phyloP scores from a whole-genome alignment of 2,113 vertebrate genomes.

The Edolisoma coerulescens region DNA sequence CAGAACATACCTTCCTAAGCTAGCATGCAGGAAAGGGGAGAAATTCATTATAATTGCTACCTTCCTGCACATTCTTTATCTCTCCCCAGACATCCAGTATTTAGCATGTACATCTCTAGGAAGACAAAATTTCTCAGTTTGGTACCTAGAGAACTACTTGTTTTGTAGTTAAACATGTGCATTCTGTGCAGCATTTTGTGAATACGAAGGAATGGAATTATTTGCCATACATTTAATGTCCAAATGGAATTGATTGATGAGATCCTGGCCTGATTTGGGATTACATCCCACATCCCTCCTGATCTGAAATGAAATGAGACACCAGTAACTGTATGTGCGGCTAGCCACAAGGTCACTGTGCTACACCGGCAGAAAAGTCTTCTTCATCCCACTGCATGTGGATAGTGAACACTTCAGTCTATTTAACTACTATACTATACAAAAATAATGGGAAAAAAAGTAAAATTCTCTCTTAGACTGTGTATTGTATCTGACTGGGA shows the following conservation, averaged over 20 bases:
- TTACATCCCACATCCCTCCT: not conserved
- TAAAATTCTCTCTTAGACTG: not conserved
- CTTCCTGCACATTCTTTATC: not conserved
- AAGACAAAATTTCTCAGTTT: not conserved
- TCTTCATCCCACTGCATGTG: not conserved
- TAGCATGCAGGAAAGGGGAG: not conserved
- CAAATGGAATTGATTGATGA: not conserved
- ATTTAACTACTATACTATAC: not conserved
- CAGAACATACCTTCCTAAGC: not conserved
- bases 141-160: not conserved
- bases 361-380: not conserved
- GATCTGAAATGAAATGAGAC: not conserved
- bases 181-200: fast-evolving
- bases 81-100: not conserved
- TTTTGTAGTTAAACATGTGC: not conserved
- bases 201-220: not conserved
- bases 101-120: not conserved
- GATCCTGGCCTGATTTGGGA: not conserved
- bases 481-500: not conserved
- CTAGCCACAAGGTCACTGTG: not conserved
- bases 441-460: not conserved
- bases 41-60: not conserved
- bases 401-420: not conserved
- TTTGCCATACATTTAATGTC: not conserved
- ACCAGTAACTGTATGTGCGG: not conserved